Conservation (phyloP, 2,888 invertebrate genomes). For the Hipparchia sbordonii region DNA sequence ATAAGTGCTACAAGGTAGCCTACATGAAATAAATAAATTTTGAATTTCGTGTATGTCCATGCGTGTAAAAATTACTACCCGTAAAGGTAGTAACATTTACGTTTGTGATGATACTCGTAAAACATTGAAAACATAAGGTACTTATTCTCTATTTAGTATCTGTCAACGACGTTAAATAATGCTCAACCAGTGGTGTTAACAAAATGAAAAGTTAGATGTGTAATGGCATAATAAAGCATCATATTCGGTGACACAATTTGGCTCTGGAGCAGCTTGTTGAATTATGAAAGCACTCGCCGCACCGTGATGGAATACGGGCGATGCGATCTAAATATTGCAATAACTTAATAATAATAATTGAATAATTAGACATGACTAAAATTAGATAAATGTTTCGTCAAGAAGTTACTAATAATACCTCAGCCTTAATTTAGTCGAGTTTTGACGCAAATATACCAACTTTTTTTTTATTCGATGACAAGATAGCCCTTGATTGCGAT, state of each 20-base stretch:
- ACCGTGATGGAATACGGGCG: conserved; percentile 1
- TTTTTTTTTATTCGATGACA: too few relatives aligned
- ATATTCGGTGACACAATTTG: conserved; percentile 12
- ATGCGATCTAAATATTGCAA: background rate
- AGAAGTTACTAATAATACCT: background rate
- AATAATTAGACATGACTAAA: background rate
- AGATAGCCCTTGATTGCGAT: too few relatives aligned
- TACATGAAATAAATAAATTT: too few relatives aligned
- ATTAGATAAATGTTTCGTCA: conserved; percentile 3
- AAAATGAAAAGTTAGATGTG: conserved; percentile 24
- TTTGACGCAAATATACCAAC: background rate
- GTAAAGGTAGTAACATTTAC: too few relatives aligned
- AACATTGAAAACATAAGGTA: background rate
- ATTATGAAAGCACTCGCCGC: conserved; percentile 14
- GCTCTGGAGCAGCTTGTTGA: conserved; percentile 16
- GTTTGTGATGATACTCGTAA: background rate
- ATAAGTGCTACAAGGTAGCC: too few relatives aligned
- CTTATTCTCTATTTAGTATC: conserved; percentile 1
- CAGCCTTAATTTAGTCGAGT: background rate
- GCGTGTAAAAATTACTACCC: too few relatives aligned
- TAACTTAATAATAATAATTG: too few relatives aligned
- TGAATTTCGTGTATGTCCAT: too few relatives aligned
- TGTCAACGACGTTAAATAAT: conserved; percentile 2
- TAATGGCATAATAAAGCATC: conserved; percentile 25
- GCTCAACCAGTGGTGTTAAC: conserved; percentile 15